phyloP scores from a whole-genome alignment of 2,113 vertebrate genomes.

The Morone saxatilis region DNA sequence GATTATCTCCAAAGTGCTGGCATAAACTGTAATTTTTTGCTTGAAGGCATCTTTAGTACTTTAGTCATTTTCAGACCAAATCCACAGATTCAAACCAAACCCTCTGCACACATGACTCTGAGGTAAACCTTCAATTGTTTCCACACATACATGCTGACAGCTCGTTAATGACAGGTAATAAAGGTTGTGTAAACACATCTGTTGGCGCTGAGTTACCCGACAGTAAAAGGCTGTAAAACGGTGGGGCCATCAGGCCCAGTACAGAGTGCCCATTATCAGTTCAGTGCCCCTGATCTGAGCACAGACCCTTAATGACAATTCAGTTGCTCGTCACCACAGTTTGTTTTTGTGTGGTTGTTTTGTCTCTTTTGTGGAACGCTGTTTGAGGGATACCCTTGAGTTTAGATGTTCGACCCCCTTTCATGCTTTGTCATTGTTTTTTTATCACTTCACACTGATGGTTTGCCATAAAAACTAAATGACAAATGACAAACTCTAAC shows the following conservation, averaged over 20 bases:
- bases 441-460: slow-evolving; percentile 16
- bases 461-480: slow-evolving; percentile 4
- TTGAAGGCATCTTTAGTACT: background rate
- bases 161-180: slow-evolving; percentile 80
- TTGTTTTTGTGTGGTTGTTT: slow-evolving; percentile 40
- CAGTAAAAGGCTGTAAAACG: slow-evolving; percentile 75
- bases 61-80: background rate
- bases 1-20: background rate
- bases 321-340: slow-evolving; percentile 21
- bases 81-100: background rate
- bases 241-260: slow-evolving; percentile 27
- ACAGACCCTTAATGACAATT: slow-evolving; percentile 13
- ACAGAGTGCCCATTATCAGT: slow-evolving; percentile 59
- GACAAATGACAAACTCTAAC: background rate
- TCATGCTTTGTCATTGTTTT: slow-evolving; percentile 7
- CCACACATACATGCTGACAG: slow-evolving; percentile 66
- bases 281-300: slow-evolving; percentile 22
- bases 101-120: slow-evolving; percentile 34
- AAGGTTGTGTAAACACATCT: slow-evolving; percentile 82
- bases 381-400: slow-evolving; percentile 25
- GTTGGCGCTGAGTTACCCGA: slow-evolving; percentile 73
- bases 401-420: background rate
- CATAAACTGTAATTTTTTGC: background rate
- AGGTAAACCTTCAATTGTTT: slow-evolving; percentile 63
- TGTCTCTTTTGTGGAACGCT: slow-evolving; percentile 24